Evolutionary conservation across 2,113 vertebrate species (phyloP).

Genomic region (Vombatus ursinus): DNA sequence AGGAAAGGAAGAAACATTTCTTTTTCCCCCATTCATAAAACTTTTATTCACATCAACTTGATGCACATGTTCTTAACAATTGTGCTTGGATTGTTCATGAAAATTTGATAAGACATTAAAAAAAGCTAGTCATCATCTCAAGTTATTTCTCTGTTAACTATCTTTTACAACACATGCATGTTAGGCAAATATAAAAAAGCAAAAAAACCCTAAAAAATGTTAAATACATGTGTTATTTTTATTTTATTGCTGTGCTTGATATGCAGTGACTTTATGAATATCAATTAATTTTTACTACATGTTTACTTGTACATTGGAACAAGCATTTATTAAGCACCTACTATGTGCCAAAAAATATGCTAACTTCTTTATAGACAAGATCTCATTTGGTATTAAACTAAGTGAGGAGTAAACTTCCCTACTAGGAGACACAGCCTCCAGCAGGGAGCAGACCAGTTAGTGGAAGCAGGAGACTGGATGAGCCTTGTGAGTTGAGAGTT

Average conservation of each 20-base stretch:
- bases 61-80: slow-evolving; percentile 87
- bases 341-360: too few relatives aligned
- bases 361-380: too few relatives aligned
- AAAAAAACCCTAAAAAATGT: slow-evolving; percentile 82
- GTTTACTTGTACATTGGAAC: slow-evolving; percentile 45
- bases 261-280: slow-evolving; percentile 86
- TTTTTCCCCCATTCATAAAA: slow-evolving; percentile 84
- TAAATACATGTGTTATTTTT: slow-evolving; percentile 84
- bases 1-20: background rate
- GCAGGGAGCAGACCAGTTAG: background rate
- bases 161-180: slow-evolving; percentile 88
- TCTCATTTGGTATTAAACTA: background rate
- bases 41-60: slow-evolving; percentile 89
- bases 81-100: slow-evolving; percentile 87
- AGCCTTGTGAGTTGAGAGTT: too few relatives aligned
- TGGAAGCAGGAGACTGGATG: background rate
- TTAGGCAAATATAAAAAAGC: slow-evolving; percentile 87
- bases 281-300: slow-evolving; percentile 84
- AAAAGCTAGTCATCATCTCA: slow-evolving; percentile 88
- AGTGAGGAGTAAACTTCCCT: background rate
- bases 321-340: background rate
- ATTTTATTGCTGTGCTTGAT: slow-evolving; percentile 85
- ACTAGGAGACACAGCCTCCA: background rate
- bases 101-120: slow-evolving; percentile 87
- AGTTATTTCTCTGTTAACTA: slow-evolving; percentile 88